Evolutionary conservation across 2,113 vertebrate species (phyloP).

Genomic region (Macquaria australasica): DNA sequence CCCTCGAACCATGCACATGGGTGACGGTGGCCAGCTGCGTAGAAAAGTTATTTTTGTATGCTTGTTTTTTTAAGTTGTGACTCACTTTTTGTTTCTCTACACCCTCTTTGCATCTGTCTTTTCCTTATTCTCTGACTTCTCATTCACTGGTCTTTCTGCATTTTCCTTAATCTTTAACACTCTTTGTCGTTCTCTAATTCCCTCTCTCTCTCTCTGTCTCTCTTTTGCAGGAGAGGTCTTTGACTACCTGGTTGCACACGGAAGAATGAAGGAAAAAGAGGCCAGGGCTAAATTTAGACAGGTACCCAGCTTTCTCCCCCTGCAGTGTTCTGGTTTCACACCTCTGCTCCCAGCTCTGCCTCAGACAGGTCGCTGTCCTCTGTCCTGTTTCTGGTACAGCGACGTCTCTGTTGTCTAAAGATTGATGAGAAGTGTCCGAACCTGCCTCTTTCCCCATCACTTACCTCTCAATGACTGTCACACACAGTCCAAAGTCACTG

Average conservation of each 20-base stretch:
- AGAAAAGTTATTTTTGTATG: constrained; percentile 43
- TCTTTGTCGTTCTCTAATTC: not conserved
- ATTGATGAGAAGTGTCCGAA: constrained; percentile 33
- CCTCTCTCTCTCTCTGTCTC: not conserved
- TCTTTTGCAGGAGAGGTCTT: constrained; percentile 93
- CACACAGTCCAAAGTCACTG: constrained; percentile 2
- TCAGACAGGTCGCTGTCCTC: constrained; percentile 42
- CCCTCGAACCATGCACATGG: constrained; percentile 63
- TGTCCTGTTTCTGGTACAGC: constrained; percentile 14
- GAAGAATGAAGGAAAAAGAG: constrained; percentile 99
- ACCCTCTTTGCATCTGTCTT: not conserved
- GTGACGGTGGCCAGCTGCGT: constrained; percentile 46
- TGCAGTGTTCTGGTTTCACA: constrained; percentile 74
- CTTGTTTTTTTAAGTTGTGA: constrained; percentile 3
- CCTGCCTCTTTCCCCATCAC: constrained; percentile 8
- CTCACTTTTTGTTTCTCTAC: constrained; percentile 5
- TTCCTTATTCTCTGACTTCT: not conserved
- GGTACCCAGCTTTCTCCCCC: constrained; percentile 84
- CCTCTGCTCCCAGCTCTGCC: constrained; percentile 51
- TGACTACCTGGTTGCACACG: constrained; percentile 98
- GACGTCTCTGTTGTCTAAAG: constrained; percentile 7
- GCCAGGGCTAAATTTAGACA: constrained; percentile 99
- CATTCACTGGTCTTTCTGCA: not conserved
- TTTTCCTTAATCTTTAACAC: not conserved
- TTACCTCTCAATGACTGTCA: not conserved